Evolutionary conservation across 2,113 vertebrate species (phyloP), one percentile per base, ranked within the genome.

Genomic region (Plestiodon gilberti): DNA sequence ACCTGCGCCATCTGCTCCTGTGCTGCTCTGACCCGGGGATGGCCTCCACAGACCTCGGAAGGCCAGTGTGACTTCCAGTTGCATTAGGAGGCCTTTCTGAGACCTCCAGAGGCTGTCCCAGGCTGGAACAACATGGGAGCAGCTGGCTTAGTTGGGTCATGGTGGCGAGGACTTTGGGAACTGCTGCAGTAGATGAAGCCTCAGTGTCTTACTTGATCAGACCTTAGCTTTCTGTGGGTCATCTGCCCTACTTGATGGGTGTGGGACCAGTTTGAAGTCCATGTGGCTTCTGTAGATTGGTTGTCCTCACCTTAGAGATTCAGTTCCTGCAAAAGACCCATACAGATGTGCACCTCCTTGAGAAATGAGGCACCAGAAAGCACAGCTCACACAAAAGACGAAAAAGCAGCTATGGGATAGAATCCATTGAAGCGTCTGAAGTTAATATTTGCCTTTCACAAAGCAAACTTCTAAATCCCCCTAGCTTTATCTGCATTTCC

Each of bases 401-500:
- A 85, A 79, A 87, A 91, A 83, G 94, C 86, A 91, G 92, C 78
- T 71, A 84, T 48, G 33, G 90, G 82, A 77, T 1, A 0, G n/a
- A 87, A 75, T 85, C 87, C 25, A 38, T 81, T 0, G 40, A 69
- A 88, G 28, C 43, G 4, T 48, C 43, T 48, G 43, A 48, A 48
- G 87, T 93, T 90, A 79, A 89, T 96, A 57, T 96, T 96, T 96
- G 91, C 90, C 0, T 88, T 95, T 62, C 88, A 23, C 73, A 96
- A 88, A 94, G 93, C 94, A 97, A 96, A 96, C 93, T 91, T 92
- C 90, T 93, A 96, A 96, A 96, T 95, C 91, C 92, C 55, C 79
- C 0, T 3, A 30, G 22, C 64, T 85, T 91, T 65, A 91, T 87
- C 90, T 61, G 0, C 3, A 81, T 89, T 94, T 88, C 92, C 90